phyloP scores from a whole-genome alignment of 2,797 vertebrate genomes.

The Chaetophractus vellerosus region DNA sequence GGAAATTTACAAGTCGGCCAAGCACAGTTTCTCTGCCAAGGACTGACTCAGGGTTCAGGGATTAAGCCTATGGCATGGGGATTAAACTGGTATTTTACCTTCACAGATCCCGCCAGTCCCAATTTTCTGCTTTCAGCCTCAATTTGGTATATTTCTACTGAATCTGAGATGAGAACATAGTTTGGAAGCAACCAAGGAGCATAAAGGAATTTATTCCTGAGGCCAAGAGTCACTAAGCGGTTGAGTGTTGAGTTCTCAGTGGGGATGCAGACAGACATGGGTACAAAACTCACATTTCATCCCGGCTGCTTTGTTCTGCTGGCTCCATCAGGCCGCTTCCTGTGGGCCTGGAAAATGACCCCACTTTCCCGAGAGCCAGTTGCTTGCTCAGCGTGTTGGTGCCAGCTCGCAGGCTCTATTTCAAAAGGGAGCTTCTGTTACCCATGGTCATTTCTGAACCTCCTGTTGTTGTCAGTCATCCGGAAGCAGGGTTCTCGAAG shows the following conservation, averaged over 20 bases:
- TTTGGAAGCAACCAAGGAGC: conserved; percentile 72
- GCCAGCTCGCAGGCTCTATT: conserved; percentile 39
- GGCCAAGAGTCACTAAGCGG: conserved; percentile 65
- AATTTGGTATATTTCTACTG: conserved; percentile 49
- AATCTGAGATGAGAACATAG: conserved; percentile 74
- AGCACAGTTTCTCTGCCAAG: conserved; percentile 59
- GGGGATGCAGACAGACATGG: conserved; percentile 43
- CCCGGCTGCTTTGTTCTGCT: not conserved
- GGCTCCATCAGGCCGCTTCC: conserved; percentile 51
- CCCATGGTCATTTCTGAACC: not conserved
- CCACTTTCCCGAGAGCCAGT: not conserved
- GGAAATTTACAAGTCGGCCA: conserved; percentile 73
- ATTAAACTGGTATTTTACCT: conserved; percentile 67
- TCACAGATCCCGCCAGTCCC: not conserved
- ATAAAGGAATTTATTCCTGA: conserved; percentile 72
- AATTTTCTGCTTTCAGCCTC: conserved; percentile 54
- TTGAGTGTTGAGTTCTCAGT: conserved; percentile 61
- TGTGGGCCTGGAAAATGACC: conserved; percentile 59
- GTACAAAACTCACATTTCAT: conserved; percentile 65
- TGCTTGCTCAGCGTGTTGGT: not conserved
- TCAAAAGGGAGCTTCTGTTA: conserved; percentile 65
- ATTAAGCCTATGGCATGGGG: conserved; percentile 59
- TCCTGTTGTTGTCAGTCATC: conserved; percentile 54
- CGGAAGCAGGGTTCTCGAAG: not conserved
- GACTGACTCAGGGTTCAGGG: conserved; percentile 75